Evolutionary conservation across 2,797 vertebrate genomes (phyloP), one percentile per base, ranked within the genome.

Genomic region (Parambassis ranga): DNA sequence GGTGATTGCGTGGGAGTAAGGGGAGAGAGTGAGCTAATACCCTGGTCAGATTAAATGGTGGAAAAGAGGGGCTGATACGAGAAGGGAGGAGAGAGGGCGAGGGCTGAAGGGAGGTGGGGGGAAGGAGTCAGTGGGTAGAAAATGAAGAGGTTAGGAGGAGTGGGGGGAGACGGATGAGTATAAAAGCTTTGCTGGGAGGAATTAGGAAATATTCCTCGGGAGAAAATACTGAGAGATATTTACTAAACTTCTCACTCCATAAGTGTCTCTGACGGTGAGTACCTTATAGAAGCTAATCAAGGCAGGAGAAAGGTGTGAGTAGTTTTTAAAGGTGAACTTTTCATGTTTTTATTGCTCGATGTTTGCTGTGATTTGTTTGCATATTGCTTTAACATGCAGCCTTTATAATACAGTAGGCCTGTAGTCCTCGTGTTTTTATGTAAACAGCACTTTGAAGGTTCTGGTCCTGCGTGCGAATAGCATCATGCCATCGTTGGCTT

Each of bases 11-110:
- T 78, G 63, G 71, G 82, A 75, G 83, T 71, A 13, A 6, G 10
- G 58, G 76, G 73, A 86, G 84, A 75, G 72, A 77, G 79, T 84
- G 87, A 89, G 83, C 83, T 90, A 90, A 91, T 90, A 80, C 60
- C 61, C 55, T 1, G 5, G 69, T 77, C 55, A 76, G 78, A 87
- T 90, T 77, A 78, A 88, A 69, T 24, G 78, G 35, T 83, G 84
- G 83, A 87, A 85, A 89, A 82, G 43, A 59, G 56, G 20, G 73
- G 71, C 47, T 71, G 87, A 87, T 87, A 65, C 41, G 71, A 71
- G 70, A 51, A 65, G 77, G 84, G 77, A 84, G 73, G 85, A 80
- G 75, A 79, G 75, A 80, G 71, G 48, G 67, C 10, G 24, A 75
- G 47, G 51, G 62, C 43, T 44, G 31, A 28, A 53, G 44, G 60